Percentiles rank a stretch among this genome's conserved stretches.
Evolutionary conservation across 1,140 invertebrate species (phyloP).

Genomic region (Ceratosolen solmsi): DNA sequence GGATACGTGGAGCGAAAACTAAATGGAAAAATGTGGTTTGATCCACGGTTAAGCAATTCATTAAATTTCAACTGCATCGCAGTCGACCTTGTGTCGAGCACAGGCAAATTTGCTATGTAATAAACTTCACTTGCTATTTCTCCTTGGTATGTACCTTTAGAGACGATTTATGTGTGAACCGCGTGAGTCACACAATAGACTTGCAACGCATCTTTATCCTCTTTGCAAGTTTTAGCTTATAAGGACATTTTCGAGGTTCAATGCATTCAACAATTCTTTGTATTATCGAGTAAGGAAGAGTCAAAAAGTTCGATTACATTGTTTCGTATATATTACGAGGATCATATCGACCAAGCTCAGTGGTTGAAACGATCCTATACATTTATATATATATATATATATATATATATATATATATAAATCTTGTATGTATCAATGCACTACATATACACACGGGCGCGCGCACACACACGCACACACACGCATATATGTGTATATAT

Average conservation of each 20-base stretch:
- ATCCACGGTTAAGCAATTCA: not conserved
- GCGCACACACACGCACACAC: too few species aligned
- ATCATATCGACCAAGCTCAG: too few species aligned
- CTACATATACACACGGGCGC: too few species aligned
- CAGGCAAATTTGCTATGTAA: not conserved
- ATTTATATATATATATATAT: too few species aligned
- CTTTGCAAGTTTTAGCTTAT: not conserved
- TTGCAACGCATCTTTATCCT: not conserved
- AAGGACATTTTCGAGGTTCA: not conserved
- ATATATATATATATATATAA: too few species aligned
- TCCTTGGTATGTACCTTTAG: not conserved
- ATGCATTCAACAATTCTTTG: not conserved
- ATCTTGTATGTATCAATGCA: too few species aligned
- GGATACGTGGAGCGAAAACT: not conserved
- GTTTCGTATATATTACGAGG: too few species aligned
- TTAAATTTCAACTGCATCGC: not conserved
- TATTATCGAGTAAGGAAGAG: too few species aligned
- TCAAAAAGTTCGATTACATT: too few species aligned
- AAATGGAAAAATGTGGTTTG: not conserved
- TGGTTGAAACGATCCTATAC: too few species aligned
- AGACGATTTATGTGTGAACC: constrained; percentile 10
- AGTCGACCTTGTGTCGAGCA: not conserved
- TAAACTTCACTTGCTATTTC: not conserved
- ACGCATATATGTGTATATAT: too few species aligned
- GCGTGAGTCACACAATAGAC: constrained; percentile 17